These are phyloP conservation scores for Lycaon pictus DNA, from an alignment of 2,113 vertebrate genomes.

Conservation along the genomic window DNA sequence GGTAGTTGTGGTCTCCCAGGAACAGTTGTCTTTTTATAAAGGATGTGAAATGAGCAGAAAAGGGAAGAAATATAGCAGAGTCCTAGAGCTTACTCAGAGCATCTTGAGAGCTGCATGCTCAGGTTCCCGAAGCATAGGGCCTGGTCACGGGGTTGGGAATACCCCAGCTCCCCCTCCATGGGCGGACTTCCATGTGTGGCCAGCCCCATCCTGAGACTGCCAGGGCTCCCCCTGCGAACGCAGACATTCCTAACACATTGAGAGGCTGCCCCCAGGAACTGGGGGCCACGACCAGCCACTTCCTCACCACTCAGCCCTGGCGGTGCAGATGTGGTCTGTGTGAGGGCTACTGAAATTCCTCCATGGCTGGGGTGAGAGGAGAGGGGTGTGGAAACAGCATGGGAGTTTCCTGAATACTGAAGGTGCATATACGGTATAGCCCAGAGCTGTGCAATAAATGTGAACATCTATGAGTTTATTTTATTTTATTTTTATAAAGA, in stretches of 20 bases:
- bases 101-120: background rate
- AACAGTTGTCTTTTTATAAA: background rate
- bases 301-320: background rate
- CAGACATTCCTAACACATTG: background rate
- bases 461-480: too few species aligned
- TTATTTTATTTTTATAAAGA: too few species aligned
- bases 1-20: background rate
- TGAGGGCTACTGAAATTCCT: background rate
- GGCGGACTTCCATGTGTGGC: background rate
- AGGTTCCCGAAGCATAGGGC: background rate
- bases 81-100: background rate
- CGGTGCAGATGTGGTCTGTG: background rate
- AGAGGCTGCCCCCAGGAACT: background rate
- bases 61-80: background rate
- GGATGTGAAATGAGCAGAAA: background rate
- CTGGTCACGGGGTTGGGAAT: background rate
- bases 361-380: background rate
- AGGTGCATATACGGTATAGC: background rate
- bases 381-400: background rate
- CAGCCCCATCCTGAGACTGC: background rate
- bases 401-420: background rate
- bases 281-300: background rate
- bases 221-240: background rate
- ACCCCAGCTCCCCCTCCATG: background rate
- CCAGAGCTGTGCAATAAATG: too few species aligned